Base-by-base conservation (phyloP, 2,888 invertebrate genomes). In the Drosophila algonquin region DNA sequence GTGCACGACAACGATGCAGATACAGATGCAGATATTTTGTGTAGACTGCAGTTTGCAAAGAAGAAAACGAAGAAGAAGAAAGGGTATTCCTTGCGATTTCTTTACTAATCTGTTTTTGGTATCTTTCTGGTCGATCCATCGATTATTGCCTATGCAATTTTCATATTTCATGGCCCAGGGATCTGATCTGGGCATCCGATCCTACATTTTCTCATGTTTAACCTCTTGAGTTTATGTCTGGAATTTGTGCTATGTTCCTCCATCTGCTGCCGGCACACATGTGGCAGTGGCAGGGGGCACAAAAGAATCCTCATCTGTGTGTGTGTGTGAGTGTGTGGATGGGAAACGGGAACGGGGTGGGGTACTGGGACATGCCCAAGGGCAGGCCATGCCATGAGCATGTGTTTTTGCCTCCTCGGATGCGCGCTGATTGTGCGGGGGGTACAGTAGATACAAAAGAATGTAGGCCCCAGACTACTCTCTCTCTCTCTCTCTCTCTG, bases 81-180 rank as follows among this genome's bases (percentile, higher is more conserved):
- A 27, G 27, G 27, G 7, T 27, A 27, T 27, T 27, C 7, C 27
- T 27, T 7, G 7, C 7, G 27, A 27, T 27, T 1, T 7, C 7
- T 27, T 7, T 27, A 1, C 32, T 32, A 32, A 10, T 32, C 32
- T 3, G 32, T 32, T 46, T 12, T 18, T 12, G 14, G n/a, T 46
- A 56, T 56, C 45, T 6, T 7, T 27, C 27, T 27, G 3, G 24
- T 24, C 24, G 24, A 24, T 24, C 21, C 3, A 21, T 57, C 8
- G 60, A 57, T 65, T 57, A 68, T 81, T 73, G 73, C 79, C 79
- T 14, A 69, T 50, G 74, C 60, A 57, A 61, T 54, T 53, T 54
- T n/a, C 44, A 62, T 68, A 53, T 48, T 54, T 53, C 18, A n/a
- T 44, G n/a, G 58, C 58, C 21, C 16, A 14, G 24, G 58, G 58